phyloP scores from a whole-genome alignment of 2,113 vertebrate genomes.

The Crotophaga sulcirostris region DNA sequence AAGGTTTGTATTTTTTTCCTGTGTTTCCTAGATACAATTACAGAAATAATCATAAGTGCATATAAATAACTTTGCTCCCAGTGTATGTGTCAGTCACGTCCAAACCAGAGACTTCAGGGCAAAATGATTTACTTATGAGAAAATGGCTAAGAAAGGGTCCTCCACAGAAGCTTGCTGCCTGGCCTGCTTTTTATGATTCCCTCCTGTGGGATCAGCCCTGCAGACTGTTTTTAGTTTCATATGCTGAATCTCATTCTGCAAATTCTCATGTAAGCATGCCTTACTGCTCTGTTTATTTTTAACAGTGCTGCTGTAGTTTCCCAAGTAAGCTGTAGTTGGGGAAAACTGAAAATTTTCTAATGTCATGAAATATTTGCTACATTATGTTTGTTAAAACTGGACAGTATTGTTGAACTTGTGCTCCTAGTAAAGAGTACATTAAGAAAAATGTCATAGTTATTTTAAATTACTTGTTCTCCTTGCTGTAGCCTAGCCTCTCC shows the following conservation, averaged over 20 bases:
- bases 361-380: not conserved
- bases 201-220: not conserved
- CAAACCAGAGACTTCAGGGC: not conserved
- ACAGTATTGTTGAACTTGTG: not conserved
- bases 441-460: not conserved
- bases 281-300: not conserved
- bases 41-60: not conserved
- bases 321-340: not conserved
- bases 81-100: not conserved
- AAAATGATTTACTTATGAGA: not conserved
- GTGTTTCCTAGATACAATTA: not conserved
- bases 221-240: not conserved
- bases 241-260: not conserved
- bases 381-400: not conserved
- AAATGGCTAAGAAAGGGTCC: not conserved
- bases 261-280: not conserved
- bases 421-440: not conserved
- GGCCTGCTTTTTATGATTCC: not conserved
- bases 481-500: not conserved
- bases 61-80: not conserved
- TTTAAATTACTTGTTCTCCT: not conserved
- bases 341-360: not conserved
- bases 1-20: not conserved
- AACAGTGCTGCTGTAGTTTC: not conserved
- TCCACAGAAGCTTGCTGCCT: not conserved